phyloP scores from a whole-genome alignment of 2,113 vertebrate genomes.

The Corythornis cristatus region DNA sequence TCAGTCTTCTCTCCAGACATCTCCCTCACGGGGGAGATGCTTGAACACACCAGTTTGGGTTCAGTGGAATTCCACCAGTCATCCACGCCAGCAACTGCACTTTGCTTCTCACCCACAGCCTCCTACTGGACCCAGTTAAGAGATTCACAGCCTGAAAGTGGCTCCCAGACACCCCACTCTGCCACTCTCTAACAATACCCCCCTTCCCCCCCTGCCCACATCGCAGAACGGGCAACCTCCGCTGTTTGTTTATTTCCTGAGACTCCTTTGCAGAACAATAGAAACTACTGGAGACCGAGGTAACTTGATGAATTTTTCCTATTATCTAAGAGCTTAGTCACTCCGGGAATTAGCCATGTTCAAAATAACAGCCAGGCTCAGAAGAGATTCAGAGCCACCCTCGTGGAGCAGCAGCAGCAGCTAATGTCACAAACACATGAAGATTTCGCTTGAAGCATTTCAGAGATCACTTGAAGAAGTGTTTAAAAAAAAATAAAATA shows the following conservation, averaged over 20 bases:
- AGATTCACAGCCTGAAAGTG: not conserved
- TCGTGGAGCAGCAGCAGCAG: slow-evolving; percentile 54
- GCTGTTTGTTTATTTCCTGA: not conserved
- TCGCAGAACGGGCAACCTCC: slow-evolving; percentile 17
- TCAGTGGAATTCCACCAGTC: not conserved
- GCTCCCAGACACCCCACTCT: not conserved
- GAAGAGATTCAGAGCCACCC: slow-evolving; percentile 53
- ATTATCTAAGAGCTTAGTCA: slow-evolving; percentile 70
- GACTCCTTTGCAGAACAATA: slow-evolving; percentile 24
- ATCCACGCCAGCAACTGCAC: not conserved
- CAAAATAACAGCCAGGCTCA: slow-evolving; percentile 59
- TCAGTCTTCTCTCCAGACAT: no score
- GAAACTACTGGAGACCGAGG: slow-evolving; percentile 23
- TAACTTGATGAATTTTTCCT: slow-evolving; percentile 56
- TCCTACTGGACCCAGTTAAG: not conserved
- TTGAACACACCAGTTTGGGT: not conserved
- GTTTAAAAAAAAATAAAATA: not conserved
- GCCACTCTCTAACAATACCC: not conserved
- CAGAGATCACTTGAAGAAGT: slow-evolving; percentile 47
- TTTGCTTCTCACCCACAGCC: not conserved
- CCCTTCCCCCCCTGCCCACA: not conserved
- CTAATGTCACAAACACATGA: slow-evolving; percentile 51
- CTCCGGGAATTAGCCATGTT: slow-evolving; percentile 67
- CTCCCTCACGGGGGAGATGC: no score
- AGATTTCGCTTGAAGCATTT: slow-evolving; percentile 40